Base-by-base conservation (phyloP, 64 coral and sea anemone genomes). In the Pocillopora damicornis region DNA sequence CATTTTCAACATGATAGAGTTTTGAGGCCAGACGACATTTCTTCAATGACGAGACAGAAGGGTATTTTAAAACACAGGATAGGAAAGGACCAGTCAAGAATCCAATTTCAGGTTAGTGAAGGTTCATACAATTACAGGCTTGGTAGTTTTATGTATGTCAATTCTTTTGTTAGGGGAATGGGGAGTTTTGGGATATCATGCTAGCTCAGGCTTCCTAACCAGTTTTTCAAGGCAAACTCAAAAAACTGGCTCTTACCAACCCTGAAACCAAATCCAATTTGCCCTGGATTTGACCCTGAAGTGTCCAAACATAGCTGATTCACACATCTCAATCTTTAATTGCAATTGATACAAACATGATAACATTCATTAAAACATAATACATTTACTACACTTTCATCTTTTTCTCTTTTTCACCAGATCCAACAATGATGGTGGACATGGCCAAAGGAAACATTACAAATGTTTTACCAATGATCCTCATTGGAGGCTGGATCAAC, bases 401-500 rank as follows among this genome's bases (percentile, higher is more conserved):
- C 30, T 30, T 30, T 30, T 30, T 30, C 0, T 30, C 30, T 30
- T 30, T 30, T 30, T 2, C 7, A 51, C 42, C 42, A 51, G 97
- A 99, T 82, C 97, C 97, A 20, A 88, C 90, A 84, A 99, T 99
- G 97, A 99, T 99, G 97, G 97, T 99, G 17, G 97, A 99, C 87
- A 99, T 99, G 97, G 97, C 97, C 11, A 99, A 99, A 83, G 97
- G 97, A 65, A 99, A 99, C 61, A 93, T 99, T 66, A 99, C 97
- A 18, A 99, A 99, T 89, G 97, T 99, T 10, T 90, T 99, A 22
- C 97, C 97, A 13, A 99, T 99, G 97, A 99, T 99, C 3, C 90
- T 99, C 17, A 99, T 99, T 89, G 97, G 97, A 71, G 97, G 97
- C 15, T 99, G 97, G 97, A 99, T 99, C 79, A 99, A 99, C 88